Percentiles rank a stretch among this genome's conserved stretches.
phyloP scores from a whole-genome alignment of 2,113 vertebrate species.

The Bucco capensis region DNA sequence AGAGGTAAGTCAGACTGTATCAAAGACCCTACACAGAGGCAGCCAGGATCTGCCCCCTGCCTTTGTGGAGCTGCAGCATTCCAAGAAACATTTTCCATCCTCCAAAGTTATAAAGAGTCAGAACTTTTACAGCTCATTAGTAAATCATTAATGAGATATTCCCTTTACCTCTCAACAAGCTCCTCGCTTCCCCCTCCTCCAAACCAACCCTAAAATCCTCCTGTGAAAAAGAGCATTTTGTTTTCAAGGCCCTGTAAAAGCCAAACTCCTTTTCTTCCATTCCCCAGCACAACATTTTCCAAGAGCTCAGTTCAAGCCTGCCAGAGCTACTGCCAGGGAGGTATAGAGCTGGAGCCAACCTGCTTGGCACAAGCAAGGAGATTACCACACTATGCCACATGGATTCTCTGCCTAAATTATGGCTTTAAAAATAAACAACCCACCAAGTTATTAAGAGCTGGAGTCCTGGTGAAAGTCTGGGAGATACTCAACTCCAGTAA shows the following conservation, averaged over 20 bases:
- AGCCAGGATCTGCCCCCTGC: constrained; percentile 56
- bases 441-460: neutral
- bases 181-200: constrained; percentile 1
- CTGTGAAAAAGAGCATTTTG: constrained; percentile 14
- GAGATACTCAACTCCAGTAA: neutral
- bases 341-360: neutral
- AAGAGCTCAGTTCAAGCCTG: neutral
- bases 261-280: constrained; percentile 12
- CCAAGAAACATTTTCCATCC: constrained; percentile 61
- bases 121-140: constrained; percentile 51
- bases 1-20: constrained; percentile 65
- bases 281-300: constrained; percentile 25
- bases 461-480: neutral
- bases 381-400: neutral
- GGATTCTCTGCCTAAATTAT: neutral
- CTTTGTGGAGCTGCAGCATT: constrained; percentile 53
- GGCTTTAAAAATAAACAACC: neutral
- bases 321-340: neutral
- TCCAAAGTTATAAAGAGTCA: constrained; percentile 42
- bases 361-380: neutral
- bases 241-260: neutral
- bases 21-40: constrained; percentile 72
- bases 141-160: constrained; percentile 63
- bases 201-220: constrained; percentile 1
- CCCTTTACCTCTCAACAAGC: constrained; percentile 45